Base-by-base conservation (phyloP, 1,140 invertebrate genomes). In the Rhagoletis zephyria region DNA sequence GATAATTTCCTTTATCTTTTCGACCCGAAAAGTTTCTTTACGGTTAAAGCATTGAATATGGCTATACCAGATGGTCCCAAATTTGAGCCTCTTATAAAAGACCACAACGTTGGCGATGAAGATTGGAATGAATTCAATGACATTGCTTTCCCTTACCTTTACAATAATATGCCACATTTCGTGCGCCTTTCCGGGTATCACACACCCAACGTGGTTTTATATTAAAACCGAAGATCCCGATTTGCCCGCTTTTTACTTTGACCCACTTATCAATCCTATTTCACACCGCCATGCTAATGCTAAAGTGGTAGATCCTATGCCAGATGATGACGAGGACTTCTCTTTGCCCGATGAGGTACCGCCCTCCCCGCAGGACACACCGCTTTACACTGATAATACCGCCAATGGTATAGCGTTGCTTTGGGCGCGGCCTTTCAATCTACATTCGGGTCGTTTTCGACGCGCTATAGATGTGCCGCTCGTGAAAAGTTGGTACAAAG, bases 51-150 rank as follows among this genome's bases (percentile, higher is more conserved):
- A 10, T 94, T 99, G 16, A 99, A 99, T 92, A 98, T 99, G 97
- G 99, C 99, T n/a, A 99, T 99, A 90, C 99, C 99, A 45, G 99
- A 99, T 88, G 99, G 99, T 4, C 99, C 99, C 0, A 99, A 99
- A 93, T 99, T 99, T 95, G 99, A 99, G 93, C 99, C 99, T 0
- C 93, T 99, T 0, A 98, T 99, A 0, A 99, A 99, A 92, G 99
- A 99, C 94, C 97, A 97, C 89, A 98, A 98, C 92, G 96, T 97
- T 88, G 97, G 96, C 7, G 99, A 99, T 94, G 99, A 99, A 95
- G 99, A 99, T 94, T 99, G 99, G 99, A 99, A 99, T 94, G 99
- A 99, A 94, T 99, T 99, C 91, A 99, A 99, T 94, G 99, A 99
- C 92, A 99, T 99, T 86, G 99, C 99, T 4, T 99, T 99, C 94